Evolutionary conservation across 2,113 vertebrate species (phyloP), one percentile per base, ranked within the genome.

Genomic region (Gavialis gangeticus): DNA sequence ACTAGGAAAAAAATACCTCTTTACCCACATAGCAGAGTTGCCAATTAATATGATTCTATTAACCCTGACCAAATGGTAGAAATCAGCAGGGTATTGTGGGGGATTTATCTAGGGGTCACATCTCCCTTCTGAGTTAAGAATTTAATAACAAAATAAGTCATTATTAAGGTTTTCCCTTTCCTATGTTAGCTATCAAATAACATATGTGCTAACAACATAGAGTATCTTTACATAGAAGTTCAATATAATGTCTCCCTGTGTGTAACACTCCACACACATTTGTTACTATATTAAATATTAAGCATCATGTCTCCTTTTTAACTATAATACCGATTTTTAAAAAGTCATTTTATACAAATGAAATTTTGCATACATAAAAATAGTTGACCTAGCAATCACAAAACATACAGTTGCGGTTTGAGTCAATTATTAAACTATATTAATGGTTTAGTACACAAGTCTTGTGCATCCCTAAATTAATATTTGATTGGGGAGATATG

Each of bases 81-180:
- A 81, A 96, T 92, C 92, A 94, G 82, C 58, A 84, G 84, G 57
- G 92, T 95, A 82, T 91, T 76, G 15, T 93, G 91, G 91, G 91
- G 91, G 63, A 92, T 94, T 79, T 81, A 88, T 93, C 77, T 88
- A 11, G 85, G 90, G 60, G 85, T 87, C 84, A 77, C 75, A 91
- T 84, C 92, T 95, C 87, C 46, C 75, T 91, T 89, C 55, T 78
- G 77, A 90, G 75, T 88, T 92, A 84, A 92, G 79, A 90, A 92
- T 93, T 95, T 90, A 89, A 91, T 77, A 89, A 34, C 58, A 76
- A 87, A 83, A 89, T 19, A 88, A 92, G 84, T 63, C 27, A 56
- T 66, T 59, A 15, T 10, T 71, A 91, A 85, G 64, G 24, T 81
- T 89, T 86, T 66, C 12, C 90, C 67, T 85, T 83, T 71, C 89